These are phyloP conservation scores for Deroptyus accipitrinus DNA, from an alignment of 2,113 vertebrate genomes.

Conservation along the genomic window DNA sequence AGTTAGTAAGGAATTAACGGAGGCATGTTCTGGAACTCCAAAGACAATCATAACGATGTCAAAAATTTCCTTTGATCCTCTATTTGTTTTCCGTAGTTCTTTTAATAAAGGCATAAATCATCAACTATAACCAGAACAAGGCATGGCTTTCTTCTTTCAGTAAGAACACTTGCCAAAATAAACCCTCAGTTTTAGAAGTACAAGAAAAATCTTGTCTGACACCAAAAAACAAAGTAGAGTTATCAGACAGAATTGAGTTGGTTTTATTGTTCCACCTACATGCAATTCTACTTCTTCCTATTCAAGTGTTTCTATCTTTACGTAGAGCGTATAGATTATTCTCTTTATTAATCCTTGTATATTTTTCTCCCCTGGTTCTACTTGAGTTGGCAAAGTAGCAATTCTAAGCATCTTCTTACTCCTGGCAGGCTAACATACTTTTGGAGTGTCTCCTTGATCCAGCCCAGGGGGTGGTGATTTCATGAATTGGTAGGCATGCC, in stretches of 20 bases:
- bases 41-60: background rate
- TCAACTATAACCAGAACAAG: background rate
- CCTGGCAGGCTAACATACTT: background rate
- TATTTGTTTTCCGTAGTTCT: slow-evolving; percentile 1
- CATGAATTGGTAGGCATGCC: background rate
- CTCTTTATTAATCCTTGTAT: background rate
- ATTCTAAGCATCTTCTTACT: background rate
- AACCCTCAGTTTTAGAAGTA: background rate
- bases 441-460: background rate
- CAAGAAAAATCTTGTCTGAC: background rate
- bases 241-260: background rate
- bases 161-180: background rate
- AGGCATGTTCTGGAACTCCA: background rate
- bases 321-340: background rate
- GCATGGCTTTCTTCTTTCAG: background rate
- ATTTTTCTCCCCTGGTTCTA: background rate
- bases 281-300: background rate
- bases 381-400: background rate
- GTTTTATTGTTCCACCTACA: background rate
- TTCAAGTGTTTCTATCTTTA: background rate
- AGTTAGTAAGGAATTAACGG: slow-evolving; percentile 25
- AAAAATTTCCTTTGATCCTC: slow-evolving; percentile 39
- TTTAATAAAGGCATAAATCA: background rate
- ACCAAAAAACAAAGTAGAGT: background rate
- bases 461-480: background rate